These are phyloP conservation scores for Drosophila stalkeri DNA, from an alignment of 2,888 invertebrate species.

Conservation along the genomic window DNA sequence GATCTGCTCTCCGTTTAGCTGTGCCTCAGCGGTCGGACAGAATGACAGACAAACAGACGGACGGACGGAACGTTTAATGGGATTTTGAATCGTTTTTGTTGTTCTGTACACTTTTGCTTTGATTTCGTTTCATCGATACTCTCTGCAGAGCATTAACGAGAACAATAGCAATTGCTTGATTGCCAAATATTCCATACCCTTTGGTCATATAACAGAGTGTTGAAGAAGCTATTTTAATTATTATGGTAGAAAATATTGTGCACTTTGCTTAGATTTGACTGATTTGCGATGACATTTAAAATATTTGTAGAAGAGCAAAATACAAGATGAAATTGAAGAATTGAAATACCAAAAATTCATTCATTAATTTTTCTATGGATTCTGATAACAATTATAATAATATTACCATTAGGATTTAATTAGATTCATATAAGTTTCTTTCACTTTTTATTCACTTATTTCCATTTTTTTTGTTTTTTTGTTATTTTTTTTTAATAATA, in stretches of 20 bases:
- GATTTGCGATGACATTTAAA: not conserved
- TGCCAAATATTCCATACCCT: not conserved
- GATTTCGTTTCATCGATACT: slow-evolving; percentile 5
- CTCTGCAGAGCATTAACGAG: not conserved
- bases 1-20: slow-evolving; percentile 18
- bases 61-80: slow-evolving; percentile 5
- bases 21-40: not conserved
- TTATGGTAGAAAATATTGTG: not conserved
- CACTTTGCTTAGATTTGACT: not conserved
- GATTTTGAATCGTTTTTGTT: slow-evolving; percentile 30
- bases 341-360: not conserved
- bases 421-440: not conserved
- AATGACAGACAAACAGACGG: not conserved
- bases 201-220: too few species aligned
- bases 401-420: not conserved
- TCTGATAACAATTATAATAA: not conserved
- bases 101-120: slow-evolving; percentile 10
- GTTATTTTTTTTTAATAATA: too few species aligned
- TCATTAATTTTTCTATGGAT: not conserved
- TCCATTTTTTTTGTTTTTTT: too few species aligned
- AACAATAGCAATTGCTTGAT: not conserved
- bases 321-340: too few species aligned
- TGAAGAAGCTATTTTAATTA: not conserved
- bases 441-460: not conserved
- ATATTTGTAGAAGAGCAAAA: not conserved